Percentiles rank a stretch among this genome's conserved stretches.
Evolutionary conservation across 2,797 vertebrate species (phyloP).

Genomic region (Huso huso): DNA sequence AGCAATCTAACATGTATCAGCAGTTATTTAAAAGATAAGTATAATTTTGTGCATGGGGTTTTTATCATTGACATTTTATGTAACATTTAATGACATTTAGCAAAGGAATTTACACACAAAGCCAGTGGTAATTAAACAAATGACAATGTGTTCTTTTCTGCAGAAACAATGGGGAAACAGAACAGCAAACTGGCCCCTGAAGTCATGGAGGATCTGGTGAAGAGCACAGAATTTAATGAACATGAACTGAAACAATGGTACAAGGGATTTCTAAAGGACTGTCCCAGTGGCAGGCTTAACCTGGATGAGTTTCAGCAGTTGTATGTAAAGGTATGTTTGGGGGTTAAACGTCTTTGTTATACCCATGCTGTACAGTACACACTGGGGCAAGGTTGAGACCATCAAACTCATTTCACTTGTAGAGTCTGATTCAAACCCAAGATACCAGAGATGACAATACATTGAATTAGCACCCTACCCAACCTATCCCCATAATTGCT

Average conservation of each 20-base stretch:
- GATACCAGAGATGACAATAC: no score
- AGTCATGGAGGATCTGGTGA: constrained; percentile 98
- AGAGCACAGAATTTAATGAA: constrained; percentile 98
- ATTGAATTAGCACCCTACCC: no score
- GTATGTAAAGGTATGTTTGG: constrained; percentile 83
- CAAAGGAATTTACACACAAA: background rate
- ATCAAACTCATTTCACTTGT: no score
- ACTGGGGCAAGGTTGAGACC: no score
- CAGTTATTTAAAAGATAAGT: no score
- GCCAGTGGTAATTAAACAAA: background rate
- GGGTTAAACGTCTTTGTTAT: no score
- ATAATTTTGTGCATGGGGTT: no score
- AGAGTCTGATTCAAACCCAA: no score
- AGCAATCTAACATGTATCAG: no score
- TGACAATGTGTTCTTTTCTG: constrained; percentile 28
- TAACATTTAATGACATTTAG: constrained; percentile 7
- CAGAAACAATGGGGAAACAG: constrained; percentile 96
- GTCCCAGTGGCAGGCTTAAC: constrained; percentile 90
- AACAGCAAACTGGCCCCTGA: constrained; percentile 99
- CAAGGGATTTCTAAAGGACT: constrained; percentile 98
- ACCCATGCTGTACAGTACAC: no score
- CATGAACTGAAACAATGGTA: constrained; percentile 99
- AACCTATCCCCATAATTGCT: no score
- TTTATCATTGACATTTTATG: background rate
- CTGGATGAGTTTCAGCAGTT: constrained; percentile 98